Percentiles rank a stretch among this genome's conserved stretches.
phyloP scores from a whole-genome alignment of 2,888 invertebrate genomes.

The Parelbella ahira region DNA sequence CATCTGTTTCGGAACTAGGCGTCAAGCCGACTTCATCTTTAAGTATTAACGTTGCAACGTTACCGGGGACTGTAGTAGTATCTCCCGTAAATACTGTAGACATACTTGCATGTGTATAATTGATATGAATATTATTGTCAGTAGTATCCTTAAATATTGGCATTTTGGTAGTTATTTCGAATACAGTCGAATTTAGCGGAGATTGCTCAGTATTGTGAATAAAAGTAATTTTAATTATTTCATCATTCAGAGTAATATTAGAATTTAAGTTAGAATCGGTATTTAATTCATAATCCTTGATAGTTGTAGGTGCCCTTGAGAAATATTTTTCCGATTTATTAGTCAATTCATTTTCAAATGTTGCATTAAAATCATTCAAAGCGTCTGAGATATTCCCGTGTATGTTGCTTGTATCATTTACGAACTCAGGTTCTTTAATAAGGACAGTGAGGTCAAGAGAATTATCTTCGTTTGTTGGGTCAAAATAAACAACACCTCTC shows the following conservation, averaged over 20 bases:
- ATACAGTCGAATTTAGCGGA: conserved; percentile 36
- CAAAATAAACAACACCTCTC: conserved; percentile 26
- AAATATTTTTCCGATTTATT: too few species aligned
- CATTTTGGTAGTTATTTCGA: conserved; percentile 55
- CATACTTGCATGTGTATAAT: neutral
- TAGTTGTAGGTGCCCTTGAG: too few species aligned
- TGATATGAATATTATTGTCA: conserved; percentile 5
- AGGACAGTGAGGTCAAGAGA: conserved; percentile 61
- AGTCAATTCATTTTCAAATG: neutral
- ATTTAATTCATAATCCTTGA: conserved; percentile 10
- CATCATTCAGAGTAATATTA: conserved; percentile 29
- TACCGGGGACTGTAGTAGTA: neutral
- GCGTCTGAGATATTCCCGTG: neutral
- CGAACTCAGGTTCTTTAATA: conserved; percentile 49
- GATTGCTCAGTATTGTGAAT: conserved; percentile 40
- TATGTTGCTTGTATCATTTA: conserved; percentile 31
- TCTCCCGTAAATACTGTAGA: neutral
- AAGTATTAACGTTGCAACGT: neutral
- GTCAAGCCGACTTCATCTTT: conserved; percentile 1
- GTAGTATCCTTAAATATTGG: conserved; percentile 41
- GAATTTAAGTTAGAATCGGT: conserved; percentile 19
- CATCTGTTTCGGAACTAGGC: neutral
- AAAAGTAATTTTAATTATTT: conserved; percentile 36
- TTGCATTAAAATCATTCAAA: neutral
- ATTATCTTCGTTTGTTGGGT: conserved; percentile 43